Conservation (phyloP, 2,888 invertebrate genomes). For the Metellina segmentata region DNA sequence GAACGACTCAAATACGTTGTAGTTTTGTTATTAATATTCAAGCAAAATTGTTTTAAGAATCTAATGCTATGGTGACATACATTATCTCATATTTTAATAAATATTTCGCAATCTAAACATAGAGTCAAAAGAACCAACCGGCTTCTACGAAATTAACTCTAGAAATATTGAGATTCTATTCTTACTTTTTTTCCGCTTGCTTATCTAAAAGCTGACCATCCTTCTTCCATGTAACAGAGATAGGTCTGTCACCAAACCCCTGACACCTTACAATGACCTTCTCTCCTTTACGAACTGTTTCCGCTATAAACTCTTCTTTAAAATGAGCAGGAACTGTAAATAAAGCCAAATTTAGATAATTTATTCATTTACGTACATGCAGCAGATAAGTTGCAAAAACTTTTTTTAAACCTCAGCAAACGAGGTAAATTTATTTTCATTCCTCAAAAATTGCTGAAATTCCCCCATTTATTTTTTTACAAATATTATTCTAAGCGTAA, state of each 20-base stretch:
- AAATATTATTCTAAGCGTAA: neutral
- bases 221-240: slow-evolving; percentile 95
- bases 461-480: slow-evolving; percentile 9
- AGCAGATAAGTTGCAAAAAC: neutral
- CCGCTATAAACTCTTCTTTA: slow-evolving; percentile 93
- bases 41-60: too few species aligned
- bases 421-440: slow-evolving; percentile 4
- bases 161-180: neutral
- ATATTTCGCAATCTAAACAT: too few species aligned
- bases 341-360: slow-evolving; percentile 5
- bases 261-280: slow-evolving; percentile 95
- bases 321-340: slow-evolving; percentile 93
- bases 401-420: neutral
- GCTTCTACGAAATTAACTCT: too few species aligned
- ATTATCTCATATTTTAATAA: too few species aligned
- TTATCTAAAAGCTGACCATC: slow-evolving; percentile 77
- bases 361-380: neutral
- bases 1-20: too few species aligned
- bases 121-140: too few species aligned
- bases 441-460: slow-evolving; percentile 28
- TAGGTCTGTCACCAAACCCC: slow-evolving; percentile 96
- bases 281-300: slow-evolving; percentile 93
- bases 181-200: slow-evolving; percentile 73
- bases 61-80: too few species aligned
- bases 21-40: too few species aligned